These are phyloP conservation scores for Myrmecobius fasciatus DNA, from an alignment of 2,113 vertebrate genomes.

Conservation along the genomic window DNA sequence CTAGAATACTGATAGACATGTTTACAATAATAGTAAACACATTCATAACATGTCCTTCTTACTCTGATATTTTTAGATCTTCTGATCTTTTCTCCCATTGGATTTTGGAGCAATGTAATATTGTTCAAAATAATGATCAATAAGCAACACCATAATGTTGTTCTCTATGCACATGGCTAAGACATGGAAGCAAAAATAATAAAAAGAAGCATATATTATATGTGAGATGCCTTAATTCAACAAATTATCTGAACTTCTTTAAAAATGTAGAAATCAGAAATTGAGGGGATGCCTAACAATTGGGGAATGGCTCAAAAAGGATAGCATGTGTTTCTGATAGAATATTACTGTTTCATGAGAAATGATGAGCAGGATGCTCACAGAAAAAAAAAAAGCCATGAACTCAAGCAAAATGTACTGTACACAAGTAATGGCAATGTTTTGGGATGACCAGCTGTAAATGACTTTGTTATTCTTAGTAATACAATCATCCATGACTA, in stretches of 20 bases:
- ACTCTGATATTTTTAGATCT: background rate
- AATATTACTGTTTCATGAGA: too few relatives aligned
- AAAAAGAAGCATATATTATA: background rate
- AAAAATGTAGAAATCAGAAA: background rate
- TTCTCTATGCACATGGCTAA: background rate
- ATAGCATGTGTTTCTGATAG: too few relatives aligned
- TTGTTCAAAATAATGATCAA: background rate
- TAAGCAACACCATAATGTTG: background rate
- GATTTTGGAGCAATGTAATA: background rate
- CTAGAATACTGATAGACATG: background rate
- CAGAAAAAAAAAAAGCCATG: too few relatives aligned
- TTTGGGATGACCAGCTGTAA: too few relatives aligned
- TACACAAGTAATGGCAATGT: too few relatives aligned
- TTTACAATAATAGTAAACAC: background rate
- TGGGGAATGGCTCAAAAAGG: too few relatives aligned
- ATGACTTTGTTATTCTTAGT: too few relatives aligned
- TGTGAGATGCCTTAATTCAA: background rate
- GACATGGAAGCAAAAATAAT: background rate
- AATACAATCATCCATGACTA: too few relatives aligned
- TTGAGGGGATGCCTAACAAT: too few relatives aligned
- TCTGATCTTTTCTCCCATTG: background rate
- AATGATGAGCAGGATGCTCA: too few relatives aligned
- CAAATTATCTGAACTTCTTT: background rate
- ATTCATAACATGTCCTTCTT: background rate
- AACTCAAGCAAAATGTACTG: too few relatives aligned